Conservation (phyloP, 2,113 vertebrate species). For the Alexandromys fortis region DNA sequence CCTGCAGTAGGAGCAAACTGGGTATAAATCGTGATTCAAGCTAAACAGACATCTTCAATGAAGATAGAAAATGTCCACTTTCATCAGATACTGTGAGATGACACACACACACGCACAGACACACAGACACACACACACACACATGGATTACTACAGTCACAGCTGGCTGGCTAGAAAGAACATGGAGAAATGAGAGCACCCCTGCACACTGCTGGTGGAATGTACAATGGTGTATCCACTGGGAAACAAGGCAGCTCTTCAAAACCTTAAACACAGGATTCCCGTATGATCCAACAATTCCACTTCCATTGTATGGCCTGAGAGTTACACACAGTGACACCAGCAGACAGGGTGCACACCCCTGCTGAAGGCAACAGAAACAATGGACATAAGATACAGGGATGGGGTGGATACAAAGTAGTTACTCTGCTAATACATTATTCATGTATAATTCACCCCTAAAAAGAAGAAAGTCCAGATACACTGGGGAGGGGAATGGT, state of each 20-base stretch:
- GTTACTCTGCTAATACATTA: not conserved
- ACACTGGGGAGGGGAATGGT: not conserved
- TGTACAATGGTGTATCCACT: not conserved
- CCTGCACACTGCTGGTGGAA: not conserved
- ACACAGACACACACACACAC: not conserved
- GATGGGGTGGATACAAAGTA: not conserved
- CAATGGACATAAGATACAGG: not conserved
- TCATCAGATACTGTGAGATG: not conserved
- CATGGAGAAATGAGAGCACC: not conserved
- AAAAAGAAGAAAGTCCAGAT: conserved; percentile 37
- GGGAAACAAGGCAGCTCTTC: not conserved
- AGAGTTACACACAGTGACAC: not conserved
- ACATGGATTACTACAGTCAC: not conserved
- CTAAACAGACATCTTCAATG: conserved; percentile 24
- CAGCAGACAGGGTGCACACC: not conserved
- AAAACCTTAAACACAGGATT: not conserved
- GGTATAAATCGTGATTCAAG: conserved; percentile 22
- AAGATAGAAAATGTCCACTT: not conserved
- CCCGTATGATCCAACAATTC: not conserved
- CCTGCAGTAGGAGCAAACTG: not conserved
- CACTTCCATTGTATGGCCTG: not conserved
- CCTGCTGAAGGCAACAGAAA: not conserved
- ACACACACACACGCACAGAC: fast-evolving
- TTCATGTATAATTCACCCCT: not conserved
- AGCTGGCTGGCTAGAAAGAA: not conserved